Base-by-base conservation (phyloP, 1,140 invertebrate species). In the Wiebesia pumilae region DNA sequence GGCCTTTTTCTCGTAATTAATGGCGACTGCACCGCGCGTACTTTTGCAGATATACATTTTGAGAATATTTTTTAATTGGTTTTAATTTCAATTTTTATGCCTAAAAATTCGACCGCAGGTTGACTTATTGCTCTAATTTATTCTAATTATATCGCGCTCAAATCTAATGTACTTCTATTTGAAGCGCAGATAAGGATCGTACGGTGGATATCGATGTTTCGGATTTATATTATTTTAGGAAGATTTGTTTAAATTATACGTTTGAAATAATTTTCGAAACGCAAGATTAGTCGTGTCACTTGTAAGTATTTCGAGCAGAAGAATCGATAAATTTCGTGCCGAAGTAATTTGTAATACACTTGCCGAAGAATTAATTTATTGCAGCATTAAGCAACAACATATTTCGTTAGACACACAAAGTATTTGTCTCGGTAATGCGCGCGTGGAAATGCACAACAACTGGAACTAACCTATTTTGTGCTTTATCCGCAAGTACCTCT, bases 391-490 rank as follows among this genome's bases (percentile, higher is more conserved):
- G 67, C 19, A 19, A 19, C 14, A 69, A 69, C 14, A 33, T 35
- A 35, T 69, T 69, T 69, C 2, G 21, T 62, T 27, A 27, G 3
- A 62, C n/a, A n/a, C n/a, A 62, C 14, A 62, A 62, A 62, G 58
- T 27, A 62, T 62, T 27, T 27, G 19, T 0, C 67, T 30, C 9
- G 14, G 33, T 12, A 1, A 69, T 35, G 16, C 35, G 35, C 19
- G 3, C 19, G 35, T 69, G 1, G 30, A 2, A 33, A 35, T 69
- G 16, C 35, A 69, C 30, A 69, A 62, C 58, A 35, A 71, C 30
- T 16, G 43, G 51, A 73, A 83, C 75, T 73, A 83, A 83, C 69
- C 33, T 67, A 83, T 83, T 69, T 19, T 35, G 16, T 38, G 40
- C 40, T 83, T 73, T 83, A 83, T 83, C 43, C 67, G 43, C 9